Percentiles rank a stretch among this genome's conserved stretches.
phyloP scores from a whole-genome alignment of 1,140 invertebrate genomes.

The Polypedilum pembai region DNA sequence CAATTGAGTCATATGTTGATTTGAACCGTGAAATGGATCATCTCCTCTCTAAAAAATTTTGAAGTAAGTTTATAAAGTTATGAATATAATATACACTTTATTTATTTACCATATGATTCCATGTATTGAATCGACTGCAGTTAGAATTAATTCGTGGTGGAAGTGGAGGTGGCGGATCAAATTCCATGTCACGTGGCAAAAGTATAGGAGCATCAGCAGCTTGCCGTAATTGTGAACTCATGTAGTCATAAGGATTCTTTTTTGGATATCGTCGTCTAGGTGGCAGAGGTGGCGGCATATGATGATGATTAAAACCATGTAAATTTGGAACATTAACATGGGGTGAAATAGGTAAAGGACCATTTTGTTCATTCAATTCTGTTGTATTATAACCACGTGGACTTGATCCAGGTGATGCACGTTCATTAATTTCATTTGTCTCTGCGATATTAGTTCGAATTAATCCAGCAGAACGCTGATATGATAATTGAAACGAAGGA shows the following conservation, averaged over 20 bases:
- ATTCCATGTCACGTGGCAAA: slow-evolving; percentile 40
- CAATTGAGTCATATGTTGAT: background rate
- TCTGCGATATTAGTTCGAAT: slow-evolving; percentile 36
- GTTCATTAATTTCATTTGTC: background rate
- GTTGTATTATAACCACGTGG: background rate
- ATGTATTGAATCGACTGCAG: background rate
- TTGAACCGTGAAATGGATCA: background rate
- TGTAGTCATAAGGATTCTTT: slow-evolving; percentile 36
- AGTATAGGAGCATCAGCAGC: slow-evolving; percentile 42
- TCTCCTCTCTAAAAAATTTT: background rate
- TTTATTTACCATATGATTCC: background rate
- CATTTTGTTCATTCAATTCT: slow-evolving; percentile 6
- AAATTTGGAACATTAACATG: slow-evolving; percentile 42
- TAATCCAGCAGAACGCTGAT: slow-evolving; percentile 30
- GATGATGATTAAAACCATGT: slow-evolving; percentile 36
- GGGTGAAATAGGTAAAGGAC: slow-evolving; percentile 40
- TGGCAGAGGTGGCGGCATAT: slow-evolving; percentile 39
- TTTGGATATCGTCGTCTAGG: slow-evolving; percentile 38
- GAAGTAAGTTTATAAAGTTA: background rate
- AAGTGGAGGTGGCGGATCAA: slow-evolving; percentile 40
- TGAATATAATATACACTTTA: background rate
- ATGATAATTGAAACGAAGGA: background rate
- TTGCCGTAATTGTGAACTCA: slow-evolving; percentile 39
- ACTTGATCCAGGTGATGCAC: slow-evolving; percentile 14
- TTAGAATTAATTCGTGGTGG: slow-evolving; percentile 36